Evolutionary conservation across 2,888 invertebrate genomes (phyloP).

Genomic region (Hyalella azteca): DNA sequence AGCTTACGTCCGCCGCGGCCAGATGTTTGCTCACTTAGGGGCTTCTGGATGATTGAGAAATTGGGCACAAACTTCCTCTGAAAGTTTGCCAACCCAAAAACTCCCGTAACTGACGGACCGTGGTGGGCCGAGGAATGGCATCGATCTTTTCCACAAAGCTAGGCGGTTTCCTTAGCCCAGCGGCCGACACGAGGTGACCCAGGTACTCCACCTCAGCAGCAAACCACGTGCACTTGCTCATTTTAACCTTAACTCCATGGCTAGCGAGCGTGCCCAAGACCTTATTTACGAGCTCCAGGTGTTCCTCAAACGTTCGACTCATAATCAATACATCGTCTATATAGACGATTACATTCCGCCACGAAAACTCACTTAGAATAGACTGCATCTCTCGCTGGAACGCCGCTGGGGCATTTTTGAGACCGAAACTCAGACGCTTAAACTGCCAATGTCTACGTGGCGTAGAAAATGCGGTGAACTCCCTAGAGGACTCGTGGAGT

Average conservation of each 20-base stretch:
- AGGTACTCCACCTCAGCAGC: background rate
- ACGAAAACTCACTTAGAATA: background rate
- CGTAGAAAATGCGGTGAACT: background rate
- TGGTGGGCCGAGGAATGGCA: no score
- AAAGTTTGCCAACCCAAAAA: no score
- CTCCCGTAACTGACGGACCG: no score
- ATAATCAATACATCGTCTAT: constrained; percentile 15
- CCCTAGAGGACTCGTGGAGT: background rate
- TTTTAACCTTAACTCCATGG: background rate
- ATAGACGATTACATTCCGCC: background rate
- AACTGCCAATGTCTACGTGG: background rate
- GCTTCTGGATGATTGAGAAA: no score
- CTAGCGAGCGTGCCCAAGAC: background rate
- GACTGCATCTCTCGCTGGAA: background rate
- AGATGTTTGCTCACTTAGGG: no score
- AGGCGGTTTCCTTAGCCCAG: background rate
- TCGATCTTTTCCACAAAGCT: background rate
- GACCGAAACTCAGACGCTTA: background rate
- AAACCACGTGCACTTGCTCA: background rate
- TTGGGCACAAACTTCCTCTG: no score
- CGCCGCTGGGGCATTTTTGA: background rate
- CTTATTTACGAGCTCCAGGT: background rate
- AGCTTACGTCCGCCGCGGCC: no score
- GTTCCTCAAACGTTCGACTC: background rate
- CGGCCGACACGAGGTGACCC: background rate